phyloP scores from a whole-genome alignment of 2,888 invertebrate genomes.

The Heliconius aoede region DNA sequence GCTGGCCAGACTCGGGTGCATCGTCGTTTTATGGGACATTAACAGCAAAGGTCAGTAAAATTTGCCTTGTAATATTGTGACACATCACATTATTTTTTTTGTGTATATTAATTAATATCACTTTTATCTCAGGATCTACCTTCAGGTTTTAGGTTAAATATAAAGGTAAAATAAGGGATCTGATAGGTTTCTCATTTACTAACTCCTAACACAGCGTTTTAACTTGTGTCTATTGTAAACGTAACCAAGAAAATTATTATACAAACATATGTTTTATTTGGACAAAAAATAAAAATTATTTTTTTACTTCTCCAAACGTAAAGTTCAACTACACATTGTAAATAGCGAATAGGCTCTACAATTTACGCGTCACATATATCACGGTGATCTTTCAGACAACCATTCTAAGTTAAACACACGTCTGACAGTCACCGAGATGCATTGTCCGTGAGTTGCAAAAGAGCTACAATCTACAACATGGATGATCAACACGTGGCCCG shows the following conservation, averaged over 20 bases:
- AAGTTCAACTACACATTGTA: background rate
- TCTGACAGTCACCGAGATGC: background rate
- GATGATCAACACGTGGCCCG: too few relatives aligned
- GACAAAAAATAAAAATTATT: background rate
- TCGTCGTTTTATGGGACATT: slow-evolving; percentile 95
- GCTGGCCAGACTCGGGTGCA: slow-evolving; percentile 90
- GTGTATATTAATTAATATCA: background rate
- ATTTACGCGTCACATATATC: slow-evolving; percentile 18
- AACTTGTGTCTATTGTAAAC: too few relatives aligned
- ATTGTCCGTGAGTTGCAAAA: slow-evolving; percentile 16
- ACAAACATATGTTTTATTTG: too few relatives aligned
- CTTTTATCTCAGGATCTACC: background rate
- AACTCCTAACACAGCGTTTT: too few relatives aligned
- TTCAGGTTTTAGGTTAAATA: too few relatives aligned
- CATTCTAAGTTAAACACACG: background rate
- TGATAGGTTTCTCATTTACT: too few relatives aligned
- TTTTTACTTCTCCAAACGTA: too few relatives aligned
- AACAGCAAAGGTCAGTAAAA: slow-evolving; percentile 88
- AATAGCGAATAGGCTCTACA: slow-evolving; percentile 8
- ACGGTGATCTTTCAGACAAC: slow-evolving; percentile 19
- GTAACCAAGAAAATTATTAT: too few relatives aligned
- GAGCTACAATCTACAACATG: background rate
- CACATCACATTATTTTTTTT: background rate
- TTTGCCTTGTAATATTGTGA: background rate
- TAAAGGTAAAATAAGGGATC: too few relatives aligned